Evolutionary conservation across 2,113 vertebrate genomes (phyloP).

Genomic region (Phodopus roborovskii): DNA sequence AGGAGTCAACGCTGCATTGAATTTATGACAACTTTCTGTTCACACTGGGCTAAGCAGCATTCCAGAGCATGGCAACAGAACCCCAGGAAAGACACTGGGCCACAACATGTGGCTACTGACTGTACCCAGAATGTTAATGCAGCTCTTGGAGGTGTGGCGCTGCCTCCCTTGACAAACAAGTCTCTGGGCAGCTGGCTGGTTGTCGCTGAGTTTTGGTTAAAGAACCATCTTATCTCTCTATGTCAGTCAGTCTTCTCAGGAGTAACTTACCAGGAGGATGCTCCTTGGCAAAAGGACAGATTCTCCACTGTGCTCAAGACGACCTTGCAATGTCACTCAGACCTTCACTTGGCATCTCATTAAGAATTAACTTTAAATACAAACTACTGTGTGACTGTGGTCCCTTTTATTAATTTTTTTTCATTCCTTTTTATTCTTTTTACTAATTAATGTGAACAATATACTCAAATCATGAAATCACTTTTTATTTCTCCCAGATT

Average conservation of each 20-base stretch:
- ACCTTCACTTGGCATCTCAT: background rate
- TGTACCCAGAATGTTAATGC: background rate
- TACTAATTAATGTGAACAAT: background rate
- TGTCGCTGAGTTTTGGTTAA: background rate
- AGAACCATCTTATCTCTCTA: accelerated
- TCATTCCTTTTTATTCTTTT: background rate
- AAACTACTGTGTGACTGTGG: background rate
- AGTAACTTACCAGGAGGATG: background rate
- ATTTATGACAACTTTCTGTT: background rate
- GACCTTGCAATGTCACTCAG: background rate
- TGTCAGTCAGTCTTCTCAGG: background rate
- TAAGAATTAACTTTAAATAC: background rate
- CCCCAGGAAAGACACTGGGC: background rate
- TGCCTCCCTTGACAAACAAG: background rate
- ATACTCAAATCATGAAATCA: background rate
- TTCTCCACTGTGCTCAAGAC: too few relatives aligned
- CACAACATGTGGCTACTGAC: background rate
- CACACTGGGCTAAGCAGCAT: background rate
- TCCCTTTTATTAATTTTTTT: background rate
- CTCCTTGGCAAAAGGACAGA: background rate
- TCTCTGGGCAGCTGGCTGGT: background rate
- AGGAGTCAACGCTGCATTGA: background rate
- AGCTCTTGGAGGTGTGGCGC: background rate
- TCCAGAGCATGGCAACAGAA: background rate
- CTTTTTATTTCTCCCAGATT: background rate